Base-by-base conservation (phyloP, 1,140 invertebrate genomes). In the Cherax destructor region DNA sequence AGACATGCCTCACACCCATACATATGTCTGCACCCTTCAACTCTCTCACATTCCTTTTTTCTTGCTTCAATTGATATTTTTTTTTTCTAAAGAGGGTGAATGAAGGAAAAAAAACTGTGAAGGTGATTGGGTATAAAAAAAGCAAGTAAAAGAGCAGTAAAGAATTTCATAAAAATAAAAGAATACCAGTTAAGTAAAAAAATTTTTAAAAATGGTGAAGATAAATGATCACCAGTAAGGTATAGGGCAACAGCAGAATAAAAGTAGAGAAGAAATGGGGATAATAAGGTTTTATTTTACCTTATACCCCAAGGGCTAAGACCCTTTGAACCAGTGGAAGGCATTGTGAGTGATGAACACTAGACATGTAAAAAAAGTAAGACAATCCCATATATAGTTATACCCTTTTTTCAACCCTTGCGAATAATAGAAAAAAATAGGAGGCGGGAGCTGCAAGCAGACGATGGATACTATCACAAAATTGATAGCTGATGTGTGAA, bases 401-500 rank as follows among this genome's bases (percentile, higher is more conserved):
- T 85, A 47, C 69, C 59, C 56, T n/a, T 91, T 91, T 56, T 92
- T 81, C 76, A 94, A 93, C 94, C 95, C 94, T 93, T 94, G 94
- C 95, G 93, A 13, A 95, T 84, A 83, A 94, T 93, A 6, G 95
- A 95, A 88, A 96, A 95, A 92, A 95, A 96, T 77, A 96, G 94
- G 79, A 96, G 94, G 92, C 95, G n/a, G 95, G 59, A 96, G 94
- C 94, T 96, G 96, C 88, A 96, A 94, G 59, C 96, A 94, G 47
- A 96, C 95, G 59, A 96, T 95, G 6, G 95, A 95, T 16, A 96
- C 94, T 30, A 96, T 95, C 21, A 96, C 95, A 94, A 95, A 96
- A 93, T 96, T 96, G 69, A 96, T 95, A 9, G 96, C 96, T 16
- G 95, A 95, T 13, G 94, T 94, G 93, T 96, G 96, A 84, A 96